Conservation (phyloP, 2,797 vertebrate genomes). For the Graptemys geographica region DNA sequence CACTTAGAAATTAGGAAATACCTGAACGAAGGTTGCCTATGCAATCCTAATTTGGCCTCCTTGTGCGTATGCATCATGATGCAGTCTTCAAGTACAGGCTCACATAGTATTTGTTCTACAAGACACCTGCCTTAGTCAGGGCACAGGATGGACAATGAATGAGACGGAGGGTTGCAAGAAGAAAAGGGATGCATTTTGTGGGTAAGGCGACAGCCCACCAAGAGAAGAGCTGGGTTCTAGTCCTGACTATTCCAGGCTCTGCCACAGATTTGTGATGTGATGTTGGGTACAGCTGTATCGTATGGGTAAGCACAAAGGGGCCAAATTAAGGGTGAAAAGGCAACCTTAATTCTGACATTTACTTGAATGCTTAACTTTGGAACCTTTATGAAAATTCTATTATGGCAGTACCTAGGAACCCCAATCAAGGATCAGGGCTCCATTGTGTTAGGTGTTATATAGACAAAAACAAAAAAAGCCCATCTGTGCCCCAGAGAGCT, state of each 20-base stretch:
- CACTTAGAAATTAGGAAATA: background rate
- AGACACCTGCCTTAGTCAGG: background rate
- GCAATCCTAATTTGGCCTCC: background rate
- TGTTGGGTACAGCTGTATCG: background rate
- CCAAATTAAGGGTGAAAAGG: background rate
- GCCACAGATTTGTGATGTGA: background rate
- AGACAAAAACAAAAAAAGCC: accelerated
- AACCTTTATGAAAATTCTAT: background rate
- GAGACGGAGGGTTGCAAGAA: background rate
- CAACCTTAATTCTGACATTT: background rate
- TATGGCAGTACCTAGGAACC: background rate
- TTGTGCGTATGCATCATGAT: background rate
- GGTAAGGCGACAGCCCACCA: background rate
- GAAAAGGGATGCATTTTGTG: background rate
- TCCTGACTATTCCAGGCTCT: background rate
- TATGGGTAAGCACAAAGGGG: background rate
- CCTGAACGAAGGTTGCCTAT: background rate
- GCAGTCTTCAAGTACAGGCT: background rate
- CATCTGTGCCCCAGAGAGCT: background rate
- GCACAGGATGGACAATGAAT: background rate
- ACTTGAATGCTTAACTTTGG: background rate
- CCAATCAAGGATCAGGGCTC: background rate
- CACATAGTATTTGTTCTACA: background rate
- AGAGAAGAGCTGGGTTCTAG: background rate
- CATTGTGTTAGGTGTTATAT: background rate